Evolutionary conservation across 2,113 vertebrate genomes (phyloP), one percentile per base, ranked within the genome.

Genomic region (Astatotilapia flaviijosephi): DNA sequence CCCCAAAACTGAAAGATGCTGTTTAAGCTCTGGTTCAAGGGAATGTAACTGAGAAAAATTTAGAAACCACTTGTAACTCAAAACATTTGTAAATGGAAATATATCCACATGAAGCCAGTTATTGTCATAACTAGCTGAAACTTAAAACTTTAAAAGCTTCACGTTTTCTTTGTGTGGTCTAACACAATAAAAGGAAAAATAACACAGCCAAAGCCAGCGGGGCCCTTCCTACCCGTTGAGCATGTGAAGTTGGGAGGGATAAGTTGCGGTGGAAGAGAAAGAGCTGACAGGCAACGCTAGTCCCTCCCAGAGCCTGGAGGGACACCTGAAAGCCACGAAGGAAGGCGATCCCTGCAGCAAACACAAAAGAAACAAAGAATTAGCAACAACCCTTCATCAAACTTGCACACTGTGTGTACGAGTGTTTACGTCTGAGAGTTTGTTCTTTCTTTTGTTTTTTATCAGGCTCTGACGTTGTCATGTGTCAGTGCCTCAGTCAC

Each of bases 261-360:
- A 95, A 47, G 77, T 97, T 96, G n/a, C 91, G 85, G 5, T 94
- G 92, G 75, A 97, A 94, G 13, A 97, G 92, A 33, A 96, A 95
- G 5, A 97, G 96, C 82, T 97, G 97, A 83, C 97, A 97, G 21
- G 80, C 68, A 2, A 90, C 2, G 2, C 62, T 70, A 3, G 90
- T 83, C 4, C 96, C 94, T 81, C 96, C 95, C 86, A 97, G 62
- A 47, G 80, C 90, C 93, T 97, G 96, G 3, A 97, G 82, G 2
- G 83, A 92, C 79, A 97, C 96, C 90, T 96, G 96, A 86, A 97
- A 97, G 35, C 97, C 97, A 85, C 93, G 91, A 58, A 97, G 87
- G 90, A 96, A 97, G 58, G 90, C 86, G 23, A 97, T 96, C 28
- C 97, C 97, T 97, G 91, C 55, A 89, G 53, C 9, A 89, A 80